Base-by-base conservation (phyloP, 35 echinoderm and acorn worm species). In the Heliocidaris erythrogramma region DNA sequence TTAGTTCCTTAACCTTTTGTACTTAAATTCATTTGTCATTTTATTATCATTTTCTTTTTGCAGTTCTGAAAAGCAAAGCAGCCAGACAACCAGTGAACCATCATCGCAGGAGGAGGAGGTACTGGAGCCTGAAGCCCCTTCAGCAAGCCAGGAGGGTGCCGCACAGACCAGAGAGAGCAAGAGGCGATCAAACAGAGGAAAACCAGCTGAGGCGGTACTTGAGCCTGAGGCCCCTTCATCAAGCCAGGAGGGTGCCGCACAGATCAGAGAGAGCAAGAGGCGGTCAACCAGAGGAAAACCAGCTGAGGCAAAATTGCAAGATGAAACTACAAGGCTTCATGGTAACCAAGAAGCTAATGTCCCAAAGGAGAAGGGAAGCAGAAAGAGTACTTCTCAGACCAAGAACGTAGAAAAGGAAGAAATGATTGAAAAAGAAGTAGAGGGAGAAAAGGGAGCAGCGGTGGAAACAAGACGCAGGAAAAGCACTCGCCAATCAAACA, bases 131-230 rank as follows among this genome's bases (percentile, higher is more conserved):
- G 47, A 13, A 32, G 16, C 2, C 13, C 24, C 13, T 42, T 32
- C 86, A 42, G 17, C 47, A 48, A 88, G 13, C 13, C 14, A 88
- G 1, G 10, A 88, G 30, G 30, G 13, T 48, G n/a, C 47, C 27
- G n/a, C 31, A 35, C 86, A 88, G 86, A 32, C 86, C 86, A 88
- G 47, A 48, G 86, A 11, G 13, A 88, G 30, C 86, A 88, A 88
- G 30, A 48, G 47, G 31, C 30, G 30, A 48, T 88, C 86, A 88
- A 42, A n/a, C 16, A 35, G 85, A 30, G 85, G 85, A 35, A 86
- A 86, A n/a, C 10, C n/a, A 0, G 13, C 27, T 30, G 85, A 86
- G 0, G 85, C 8, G 32, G 87, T 47, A 16, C 69, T 18, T 18
- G 69, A 84, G 14, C 14, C 69, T 84, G 14, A 3, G 29, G 32